These are phyloP conservation scores for Gonioctena quinquepunctata DNA, from an alignment of 1,140 invertebrate genomes.

Conservation along the genomic window DNA sequence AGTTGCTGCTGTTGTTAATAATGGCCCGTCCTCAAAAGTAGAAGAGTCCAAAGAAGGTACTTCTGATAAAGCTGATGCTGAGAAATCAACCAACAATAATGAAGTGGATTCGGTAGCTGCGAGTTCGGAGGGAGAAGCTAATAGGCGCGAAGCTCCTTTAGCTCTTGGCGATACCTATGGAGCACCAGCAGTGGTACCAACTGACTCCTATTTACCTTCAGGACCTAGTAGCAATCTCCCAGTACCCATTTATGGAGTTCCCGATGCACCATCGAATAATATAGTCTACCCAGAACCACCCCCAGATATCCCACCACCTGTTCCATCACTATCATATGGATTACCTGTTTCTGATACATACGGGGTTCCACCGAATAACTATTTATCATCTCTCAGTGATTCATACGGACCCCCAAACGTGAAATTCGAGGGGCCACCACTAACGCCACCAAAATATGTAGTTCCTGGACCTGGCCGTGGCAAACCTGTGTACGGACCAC, in stretches of 20 bases:
- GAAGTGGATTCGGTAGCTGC: conserved; percentile 39
- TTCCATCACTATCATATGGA: conserved; percentile 39
- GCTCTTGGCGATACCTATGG: conserved; percentile 59
- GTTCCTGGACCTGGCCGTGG: conserved; percentile 27
- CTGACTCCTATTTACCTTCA: conserved; percentile 51
- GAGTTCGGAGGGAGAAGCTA: conserved; percentile 50
- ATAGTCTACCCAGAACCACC: conserved; percentile 58
- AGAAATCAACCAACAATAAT: conserved; percentile 16
- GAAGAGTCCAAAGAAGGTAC: conserved; percentile 25
- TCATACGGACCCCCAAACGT: conserved; percentile 36
- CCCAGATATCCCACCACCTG: conserved; percentile 56
- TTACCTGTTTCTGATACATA: conserved; percentile 37
- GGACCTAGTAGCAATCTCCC: conserved; percentile 57
- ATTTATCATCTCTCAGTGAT: conserved; percentile 31
- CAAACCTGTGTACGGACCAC: conserved; percentile 56
- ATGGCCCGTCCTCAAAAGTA: conserved; percentile 31
- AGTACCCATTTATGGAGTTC: conserved; percentile 61
- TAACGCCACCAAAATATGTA: conserved; percentile 27
- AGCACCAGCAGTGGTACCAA: conserved; percentile 53
- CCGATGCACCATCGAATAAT: conserved; percentile 55
- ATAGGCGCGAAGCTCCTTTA: conserved; percentile 58
- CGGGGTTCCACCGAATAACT: neutral
- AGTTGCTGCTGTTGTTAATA: conserved; percentile 50
- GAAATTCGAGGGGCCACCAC: conserved; percentile 17
- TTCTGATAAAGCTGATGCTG: conserved; percentile 14